Evolutionary conservation across 2,888 invertebrate species (phyloP).

Genomic region (Pyrocoelia pectoralis): DNA sequence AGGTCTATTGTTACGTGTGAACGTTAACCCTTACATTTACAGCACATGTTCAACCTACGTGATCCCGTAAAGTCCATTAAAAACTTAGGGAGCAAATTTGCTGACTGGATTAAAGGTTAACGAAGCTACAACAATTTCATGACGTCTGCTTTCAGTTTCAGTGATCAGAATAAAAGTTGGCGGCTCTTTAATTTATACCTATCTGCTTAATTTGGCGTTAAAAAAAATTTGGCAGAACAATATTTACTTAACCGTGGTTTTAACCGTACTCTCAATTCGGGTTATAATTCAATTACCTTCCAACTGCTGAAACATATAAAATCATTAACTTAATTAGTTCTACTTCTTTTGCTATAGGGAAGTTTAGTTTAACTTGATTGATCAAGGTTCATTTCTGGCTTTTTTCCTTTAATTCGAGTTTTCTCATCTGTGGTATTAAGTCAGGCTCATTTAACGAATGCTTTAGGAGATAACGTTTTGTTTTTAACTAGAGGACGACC

Average conservation of each 20-base stretch:
- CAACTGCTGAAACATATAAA: conserved; percentile 23
- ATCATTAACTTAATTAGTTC: conserved; percentile 28
- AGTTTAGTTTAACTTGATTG: conserved; percentile 25
- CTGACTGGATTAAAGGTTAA: conserved; percentile 19
- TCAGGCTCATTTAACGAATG: too few species aligned
- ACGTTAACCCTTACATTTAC: conserved; percentile 22
- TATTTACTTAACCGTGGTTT: not conserved
- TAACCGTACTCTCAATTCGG: not conserved
- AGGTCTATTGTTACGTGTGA: conserved; percentile 10
- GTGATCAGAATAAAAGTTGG: not conserved
- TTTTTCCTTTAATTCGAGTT: not conserved
- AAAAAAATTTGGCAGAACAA: not conserved
- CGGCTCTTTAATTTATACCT: not conserved
- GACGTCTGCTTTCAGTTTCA: not conserved
- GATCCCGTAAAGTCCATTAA: conserved; percentile 21
- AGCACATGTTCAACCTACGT: conserved; percentile 21
- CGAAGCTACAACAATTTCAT: conserved; percentile 7
- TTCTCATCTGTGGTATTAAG: too few species aligned
- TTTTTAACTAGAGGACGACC: too few species aligned
- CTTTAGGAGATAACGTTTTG: too few species aligned
- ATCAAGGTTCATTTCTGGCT: conserved; percentile 17
- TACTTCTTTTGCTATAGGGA: conserved; percentile 21
- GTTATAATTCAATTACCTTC: conserved; percentile 24
- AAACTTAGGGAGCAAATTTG: conserved; percentile 22
- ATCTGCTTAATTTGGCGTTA: not conserved